Evolutionary conservation across 1,140 invertebrate genomes (phyloP).

Genomic region (Drosophila parabipectinata): DNA sequence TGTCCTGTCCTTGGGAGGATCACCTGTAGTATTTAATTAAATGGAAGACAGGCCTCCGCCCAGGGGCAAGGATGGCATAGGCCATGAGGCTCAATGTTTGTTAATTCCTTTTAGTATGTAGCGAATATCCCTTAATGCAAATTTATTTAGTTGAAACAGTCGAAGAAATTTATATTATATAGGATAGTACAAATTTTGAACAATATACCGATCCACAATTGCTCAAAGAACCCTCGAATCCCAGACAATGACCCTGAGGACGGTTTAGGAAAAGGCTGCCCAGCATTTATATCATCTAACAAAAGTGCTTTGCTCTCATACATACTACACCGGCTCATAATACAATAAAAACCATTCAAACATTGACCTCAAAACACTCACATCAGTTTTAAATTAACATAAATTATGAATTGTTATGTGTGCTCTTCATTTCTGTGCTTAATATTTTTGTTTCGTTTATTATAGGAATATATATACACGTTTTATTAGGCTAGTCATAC

Average conservation of each 20-base stretch:
- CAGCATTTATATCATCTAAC: slow-evolving; percentile 66
- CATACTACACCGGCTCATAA: slow-evolving; percentile 6
- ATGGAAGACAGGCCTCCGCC: neutral
- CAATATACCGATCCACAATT: slow-evolving; percentile 66
- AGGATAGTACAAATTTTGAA: slow-evolving; percentile 79
- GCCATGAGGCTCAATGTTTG: slow-evolving; percentile 37
- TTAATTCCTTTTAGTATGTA: slow-evolving; percentile 53
- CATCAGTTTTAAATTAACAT: slow-evolving; percentile 42
- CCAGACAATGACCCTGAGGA: slow-evolving; percentile 27
- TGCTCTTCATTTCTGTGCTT: slow-evolving; percentile 63
- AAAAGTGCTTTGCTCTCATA: slow-evolving; percentile 66
- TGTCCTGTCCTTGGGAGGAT: slow-evolving; percentile 3
- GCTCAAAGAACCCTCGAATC: slow-evolving; percentile 49
- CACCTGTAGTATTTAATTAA: too few relatives aligned
- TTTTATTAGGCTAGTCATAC: slow-evolving; percentile 75
- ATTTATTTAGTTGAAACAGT: slow-evolving; percentile 72
- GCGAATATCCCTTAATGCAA: slow-evolving; percentile 30
- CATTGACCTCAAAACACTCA: slow-evolving; percentile 47
- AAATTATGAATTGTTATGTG: slow-evolving; percentile 44
- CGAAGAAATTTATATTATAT: slow-evolving; percentile 66
- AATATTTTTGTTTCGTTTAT: slow-evolving; percentile 65
- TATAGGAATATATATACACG: slow-evolving; percentile 80
- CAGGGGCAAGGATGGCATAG: slow-evolving; percentile 5
- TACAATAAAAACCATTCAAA: slow-evolving; percentile 22
- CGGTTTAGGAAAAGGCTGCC: slow-evolving; percentile 57